phyloP scores from a whole-genome alignment of 2,797 vertebrate species.

The Selene dorsalis region DNA sequence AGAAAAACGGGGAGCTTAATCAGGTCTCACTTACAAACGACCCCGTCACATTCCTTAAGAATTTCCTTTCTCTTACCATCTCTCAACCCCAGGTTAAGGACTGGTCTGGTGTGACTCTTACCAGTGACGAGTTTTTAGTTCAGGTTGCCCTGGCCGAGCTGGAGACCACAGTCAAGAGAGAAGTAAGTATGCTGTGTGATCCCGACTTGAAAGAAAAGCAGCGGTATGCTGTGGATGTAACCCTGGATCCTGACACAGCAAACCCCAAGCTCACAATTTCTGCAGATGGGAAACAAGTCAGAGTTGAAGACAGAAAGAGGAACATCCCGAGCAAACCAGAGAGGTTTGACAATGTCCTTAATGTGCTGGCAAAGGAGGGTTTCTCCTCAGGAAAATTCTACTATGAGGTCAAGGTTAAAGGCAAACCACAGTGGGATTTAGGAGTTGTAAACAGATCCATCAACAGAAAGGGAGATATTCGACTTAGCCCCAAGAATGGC shows the following conservation, averaged over 20 bases:
- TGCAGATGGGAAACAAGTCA: slow-evolving; percentile 64
- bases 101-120: slow-evolving; percentile 46
- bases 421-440: slow-evolving; percentile 71
- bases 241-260: slow-evolving; percentile 70
- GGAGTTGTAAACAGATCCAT: slow-evolving; percentile 69
- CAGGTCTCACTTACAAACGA: slow-evolving; percentile 26
- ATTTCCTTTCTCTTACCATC: slow-evolving; percentile 7
- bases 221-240: slow-evolving; percentile 64
- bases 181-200: slow-evolving; percentile 68
- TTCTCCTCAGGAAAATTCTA: slow-evolving; percentile 68
- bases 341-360: slow-evolving; percentile 62
- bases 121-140: slow-evolving; percentile 1
- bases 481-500: slow-evolving; percentile 63
- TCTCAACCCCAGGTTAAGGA: slow-evolving; percentile 39
- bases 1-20: slow-evolving; percentile 50
- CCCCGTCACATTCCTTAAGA: slow-evolving; percentile 48
- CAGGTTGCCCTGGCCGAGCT: slow-evolving; percentile 34
- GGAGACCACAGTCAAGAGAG: slow-evolving; percentile 32
- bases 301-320: slow-evolving; percentile 26
- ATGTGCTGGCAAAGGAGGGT: slow-evolving; percentile 67
- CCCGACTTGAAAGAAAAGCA: slow-evolving; percentile 61
- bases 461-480: slow-evolving; percentile 68
- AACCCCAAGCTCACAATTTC: slow-evolving; percentile 59
- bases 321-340: slow-evolving; percentile 24
- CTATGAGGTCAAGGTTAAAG: slow-evolving; percentile 72